Evolutionary conservation across 2,888 invertebrate genomes (phyloP), one percentile per base, ranked within the genome.

Genomic region (Ceramica pisi): DNA sequence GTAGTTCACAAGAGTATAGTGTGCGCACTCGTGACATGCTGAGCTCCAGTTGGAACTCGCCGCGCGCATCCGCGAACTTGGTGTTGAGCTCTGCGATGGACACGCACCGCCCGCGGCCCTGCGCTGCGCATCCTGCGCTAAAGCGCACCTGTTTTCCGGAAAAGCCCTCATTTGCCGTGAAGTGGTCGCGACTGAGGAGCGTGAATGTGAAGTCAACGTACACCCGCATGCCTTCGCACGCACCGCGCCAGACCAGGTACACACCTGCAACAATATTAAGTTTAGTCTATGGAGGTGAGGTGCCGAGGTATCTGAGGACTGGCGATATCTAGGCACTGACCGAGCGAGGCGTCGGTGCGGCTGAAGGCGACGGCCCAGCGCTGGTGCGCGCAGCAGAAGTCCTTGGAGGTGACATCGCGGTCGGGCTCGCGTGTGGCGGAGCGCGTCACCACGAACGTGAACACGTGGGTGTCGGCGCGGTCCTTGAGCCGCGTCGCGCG

Each of bases 161-260:
- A 94, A 98, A 98, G 31, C 97, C 97, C 91, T 98, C 98, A 92
- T 98, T 98, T 87, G 97, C 97, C 75, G 98, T 98, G 93, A 98
- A 98, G 92, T 98, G 98, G 86, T 98, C 98, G 59, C 98, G 97
- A 89, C 98, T 98, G 75, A 98, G 96, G 62, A 98, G 96, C 9
- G 98, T 98, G 92, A 98, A 98, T 63, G 97, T 97, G 92, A 98
- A 98, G 93, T 98, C 98, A 80, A 98, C 97, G 90, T 97, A 97
- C 70, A 98, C 98, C 66, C 97, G 96, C 95, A 98, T 97, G 72
- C 97, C 97, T 81, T 97, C 97, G 84, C 98, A 97, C 9, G 97
- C 97, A 78, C 97, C 97, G 60, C 97, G 97, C 97, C 98, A 97
- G 67, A 98, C 98, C 85, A 98, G 95, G 91, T 97, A 98, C 16